Conservation (phyloP, 2,113 vertebrate species). For the Syngnathus scovelli region DNA sequence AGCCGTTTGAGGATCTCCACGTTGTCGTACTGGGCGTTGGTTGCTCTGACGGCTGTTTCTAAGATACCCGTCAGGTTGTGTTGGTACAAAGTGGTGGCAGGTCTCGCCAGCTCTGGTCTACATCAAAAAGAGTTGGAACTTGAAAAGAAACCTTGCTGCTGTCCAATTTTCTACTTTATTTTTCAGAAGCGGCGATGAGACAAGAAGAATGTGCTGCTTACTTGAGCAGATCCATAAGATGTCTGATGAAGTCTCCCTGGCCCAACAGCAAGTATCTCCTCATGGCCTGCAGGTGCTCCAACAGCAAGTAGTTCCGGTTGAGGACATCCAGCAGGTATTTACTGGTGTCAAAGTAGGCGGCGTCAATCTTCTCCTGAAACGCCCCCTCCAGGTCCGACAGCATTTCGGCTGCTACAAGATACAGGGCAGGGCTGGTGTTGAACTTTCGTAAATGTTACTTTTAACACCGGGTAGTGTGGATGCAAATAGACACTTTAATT, state of each 20-base stretch:
- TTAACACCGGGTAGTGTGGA: too few relatives aligned
- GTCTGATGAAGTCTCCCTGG: slow-evolving; percentile 96
- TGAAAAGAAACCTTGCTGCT: not conserved
- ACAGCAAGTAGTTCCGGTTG: slow-evolving; percentile 87
- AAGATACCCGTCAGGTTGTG: slow-evolving; percentile 96
- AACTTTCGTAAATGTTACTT: too few relatives aligned
- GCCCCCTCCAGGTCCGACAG: slow-evolving; percentile 92
- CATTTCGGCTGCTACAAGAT: slow-evolving; percentile 78
- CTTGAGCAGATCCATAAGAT: slow-evolving; percentile 98
- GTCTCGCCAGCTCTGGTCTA: slow-evolving; percentile 89
- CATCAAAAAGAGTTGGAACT: not conserved
- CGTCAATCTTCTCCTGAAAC: slow-evolving; percentile 94
- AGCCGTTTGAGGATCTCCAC: slow-evolving; percentile 90
- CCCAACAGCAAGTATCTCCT: slow-evolving; percentile 94
- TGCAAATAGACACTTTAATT: too few relatives aligned
- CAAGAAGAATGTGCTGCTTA: slow-evolving; percentile 57
- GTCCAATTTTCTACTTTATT: not conserved
- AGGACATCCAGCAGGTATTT: slow-evolving; percentile 92
- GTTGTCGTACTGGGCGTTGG: slow-evolving; percentile 95
- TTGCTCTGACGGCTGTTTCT: slow-evolving; percentile 91
- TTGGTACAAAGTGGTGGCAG: slow-evolving; percentile 94
- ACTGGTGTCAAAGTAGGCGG: slow-evolving; percentile 94
- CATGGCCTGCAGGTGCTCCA: slow-evolving; percentile 97
- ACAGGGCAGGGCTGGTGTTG: not conserved
- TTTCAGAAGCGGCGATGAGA: not conserved